Evolutionary conservation across 2,888 invertebrate genomes (phyloP).

Genomic region (Bimastos eiseni): DNA sequence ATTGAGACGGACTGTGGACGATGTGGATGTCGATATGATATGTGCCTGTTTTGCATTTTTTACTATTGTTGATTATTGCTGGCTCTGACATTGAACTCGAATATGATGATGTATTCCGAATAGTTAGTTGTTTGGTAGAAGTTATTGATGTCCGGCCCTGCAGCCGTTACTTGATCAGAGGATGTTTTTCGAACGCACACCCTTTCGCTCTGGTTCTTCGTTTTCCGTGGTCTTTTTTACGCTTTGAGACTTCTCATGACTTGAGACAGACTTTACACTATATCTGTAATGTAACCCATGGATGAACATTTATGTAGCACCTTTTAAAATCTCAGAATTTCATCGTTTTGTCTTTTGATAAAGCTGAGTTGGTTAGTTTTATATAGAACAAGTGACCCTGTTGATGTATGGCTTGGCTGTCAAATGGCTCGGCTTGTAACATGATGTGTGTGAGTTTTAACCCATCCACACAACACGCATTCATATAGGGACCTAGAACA

Average conservation of each 20-base stretch:
- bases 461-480: background rate
- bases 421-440: background rate
- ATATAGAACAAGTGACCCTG: background rate
- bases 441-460: background rate
- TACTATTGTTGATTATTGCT: background rate
- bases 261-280: background rate
- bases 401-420: background rate
- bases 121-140: too few relatives aligned
- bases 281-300: background rate
- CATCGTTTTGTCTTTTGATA: background rate
- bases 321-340: constrained; percentile 8
- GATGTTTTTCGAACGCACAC: background rate
- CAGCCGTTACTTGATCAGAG: background rate
- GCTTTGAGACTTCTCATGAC: constrained; percentile 13
- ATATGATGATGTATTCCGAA: background rate
- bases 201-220: background rate
- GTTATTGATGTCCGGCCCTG: background rate
- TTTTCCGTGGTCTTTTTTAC: background rate
- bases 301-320: background rate
- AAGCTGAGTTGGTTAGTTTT: constrained; percentile 5
- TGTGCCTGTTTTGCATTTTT: background rate
- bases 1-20: background rate
- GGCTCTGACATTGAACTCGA: background rate
- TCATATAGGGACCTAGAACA: background rate
- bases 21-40: background rate